Percentiles rank a stretch among this genome's conserved stretches.
Evolutionary conservation across 2,113 vertebrate species (phyloP).

Genomic region (Gnathonemus longibarbis): DNA sequence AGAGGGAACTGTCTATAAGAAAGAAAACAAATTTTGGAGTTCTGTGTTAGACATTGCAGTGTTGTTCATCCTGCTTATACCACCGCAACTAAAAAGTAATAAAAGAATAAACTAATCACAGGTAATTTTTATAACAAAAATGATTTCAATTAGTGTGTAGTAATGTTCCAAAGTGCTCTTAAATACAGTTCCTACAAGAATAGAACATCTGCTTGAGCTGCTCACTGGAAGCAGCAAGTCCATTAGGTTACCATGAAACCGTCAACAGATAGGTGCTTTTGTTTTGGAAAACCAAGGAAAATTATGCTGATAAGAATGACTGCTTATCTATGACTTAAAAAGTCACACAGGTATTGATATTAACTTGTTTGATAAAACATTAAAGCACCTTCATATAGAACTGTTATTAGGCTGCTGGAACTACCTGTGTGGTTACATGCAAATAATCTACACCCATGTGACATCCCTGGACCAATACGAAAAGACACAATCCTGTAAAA

Average conservation of each 20-base stretch:
- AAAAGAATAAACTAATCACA: not conserved
- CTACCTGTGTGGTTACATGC: not conserved
- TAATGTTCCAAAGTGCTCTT: not conserved
- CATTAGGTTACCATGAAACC: not conserved
- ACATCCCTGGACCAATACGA: not conserved
- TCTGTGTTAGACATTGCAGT: not conserved
- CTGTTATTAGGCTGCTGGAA: not conserved
- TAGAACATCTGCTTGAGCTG: not conserved
- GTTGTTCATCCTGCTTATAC: not conserved
- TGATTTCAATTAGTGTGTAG: not conserved
- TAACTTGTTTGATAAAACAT: not conserved
- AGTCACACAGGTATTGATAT: not conserved
- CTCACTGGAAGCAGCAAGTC: not conserved
- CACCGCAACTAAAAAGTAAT: not conserved
- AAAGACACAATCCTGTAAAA: not conserved
- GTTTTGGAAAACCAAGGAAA: not conserved
- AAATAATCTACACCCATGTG: not conserved
- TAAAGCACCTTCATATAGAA: not conserved
- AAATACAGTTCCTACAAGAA: not conserved
- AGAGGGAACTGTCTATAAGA: not conserved
- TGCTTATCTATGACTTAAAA: not conserved
- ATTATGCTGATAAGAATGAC: not conserved
- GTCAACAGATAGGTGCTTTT: not conserved
- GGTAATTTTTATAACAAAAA: no score
- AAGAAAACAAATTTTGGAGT: not conserved